These are phyloP conservation scores for Sebastes melanostomus DNA, from an alignment of 2,797 vertebrate genomes.

Conservation along the genomic window DNA sequence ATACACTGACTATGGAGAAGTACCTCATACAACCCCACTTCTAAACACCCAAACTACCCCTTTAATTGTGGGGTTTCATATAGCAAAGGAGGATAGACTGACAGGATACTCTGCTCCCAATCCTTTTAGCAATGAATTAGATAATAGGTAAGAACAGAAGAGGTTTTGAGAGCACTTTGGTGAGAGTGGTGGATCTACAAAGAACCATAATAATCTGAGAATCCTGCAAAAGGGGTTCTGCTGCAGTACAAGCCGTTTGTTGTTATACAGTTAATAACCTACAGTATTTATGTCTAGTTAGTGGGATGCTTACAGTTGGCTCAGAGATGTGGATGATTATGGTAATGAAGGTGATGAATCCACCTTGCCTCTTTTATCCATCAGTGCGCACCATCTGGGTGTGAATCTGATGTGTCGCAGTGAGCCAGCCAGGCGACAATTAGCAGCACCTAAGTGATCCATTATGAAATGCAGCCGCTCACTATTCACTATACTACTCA, in stretches of 20 bases:
- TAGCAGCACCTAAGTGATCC: constrained; percentile 56
- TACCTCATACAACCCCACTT: too few relatives aligned
- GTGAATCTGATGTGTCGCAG: constrained; percentile 46
- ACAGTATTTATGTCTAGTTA: neutral
- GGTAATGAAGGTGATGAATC: constrained; percentile 34
- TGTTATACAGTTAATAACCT: neutral
- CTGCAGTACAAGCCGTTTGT: neutral
- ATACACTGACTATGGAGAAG: too few relatives aligned
- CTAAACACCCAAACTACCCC: too few relatives aligned
- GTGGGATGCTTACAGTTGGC: neutral
- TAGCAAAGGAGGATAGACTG: neutral
- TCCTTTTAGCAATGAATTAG: neutral
- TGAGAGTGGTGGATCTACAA: neutral
- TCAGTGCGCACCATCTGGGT: constrained; percentile 56
- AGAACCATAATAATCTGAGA: neutral
- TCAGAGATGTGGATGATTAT: constrained; percentile 6
- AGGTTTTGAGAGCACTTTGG: neutral
- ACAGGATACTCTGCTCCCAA: neutral
- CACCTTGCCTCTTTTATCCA: constrained; percentile 44
- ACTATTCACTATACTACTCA: neutral
- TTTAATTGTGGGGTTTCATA: neutral
- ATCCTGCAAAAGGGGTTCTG: neutral
- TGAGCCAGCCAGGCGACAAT: constrained; percentile 52
- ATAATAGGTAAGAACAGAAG: neutral
- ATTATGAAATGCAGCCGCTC: constrained; percentile 47